A percentile compares a stretch with the other conserved stretches of the same genome.
Evolutionary conservation across 64 coral and sea anemone species (phyloP).

Genomic region (Montipora foliosa): DNA sequence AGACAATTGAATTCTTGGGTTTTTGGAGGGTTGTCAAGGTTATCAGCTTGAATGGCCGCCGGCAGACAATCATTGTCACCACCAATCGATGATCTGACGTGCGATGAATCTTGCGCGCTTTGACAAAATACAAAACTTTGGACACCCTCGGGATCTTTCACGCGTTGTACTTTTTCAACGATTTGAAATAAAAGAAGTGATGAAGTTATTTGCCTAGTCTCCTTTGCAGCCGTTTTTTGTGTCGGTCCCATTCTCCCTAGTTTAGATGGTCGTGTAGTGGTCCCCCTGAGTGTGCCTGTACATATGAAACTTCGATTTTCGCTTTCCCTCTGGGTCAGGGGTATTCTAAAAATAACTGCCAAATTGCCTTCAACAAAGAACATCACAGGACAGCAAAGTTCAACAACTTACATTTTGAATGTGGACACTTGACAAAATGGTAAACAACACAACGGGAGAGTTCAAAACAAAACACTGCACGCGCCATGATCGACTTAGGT

Average conservation of each 20-base stretch:
- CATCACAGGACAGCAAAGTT: background rate
- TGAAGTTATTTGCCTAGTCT: no score
- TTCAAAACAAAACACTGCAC: background rate
- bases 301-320: no score
- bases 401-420: background rate
- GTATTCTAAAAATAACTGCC: background rate
- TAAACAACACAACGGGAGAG: slow-evolving; percentile 4
- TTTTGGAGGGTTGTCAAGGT: background rate
- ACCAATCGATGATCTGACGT: background rate
- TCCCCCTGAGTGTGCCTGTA: no score
- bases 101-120: background rate
- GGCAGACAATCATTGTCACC: background rate
- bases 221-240: no score
- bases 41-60: background rate
- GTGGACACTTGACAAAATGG: background rate
- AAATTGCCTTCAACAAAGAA: background rate
- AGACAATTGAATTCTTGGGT: background rate
- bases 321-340: no score
- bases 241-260: no score
- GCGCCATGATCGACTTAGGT: background rate
- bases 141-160: no score
- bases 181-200: no score
- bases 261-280: no score
- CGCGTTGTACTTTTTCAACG: no score
- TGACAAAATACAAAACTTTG: background rate